These are phyloP conservation scores for Lasioglossum vierecki DNA, from an alignment of 2,888 invertebrate genomes.

Conservation along the genomic window DNA sequence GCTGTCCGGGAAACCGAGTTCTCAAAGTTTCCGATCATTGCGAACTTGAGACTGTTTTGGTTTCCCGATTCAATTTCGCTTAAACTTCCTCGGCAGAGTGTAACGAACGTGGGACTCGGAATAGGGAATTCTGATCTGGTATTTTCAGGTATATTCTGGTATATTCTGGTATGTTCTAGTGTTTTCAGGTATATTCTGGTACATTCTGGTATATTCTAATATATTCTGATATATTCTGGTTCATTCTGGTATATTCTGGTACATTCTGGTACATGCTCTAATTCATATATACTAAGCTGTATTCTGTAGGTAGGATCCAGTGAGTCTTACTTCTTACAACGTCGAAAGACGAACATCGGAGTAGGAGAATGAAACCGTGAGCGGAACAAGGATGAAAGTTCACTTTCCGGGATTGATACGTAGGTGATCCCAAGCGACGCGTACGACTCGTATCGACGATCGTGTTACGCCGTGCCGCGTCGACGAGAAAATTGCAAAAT, in stretches of 20 bases:
- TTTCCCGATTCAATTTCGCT: not conserved
- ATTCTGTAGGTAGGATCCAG: too few species aligned
- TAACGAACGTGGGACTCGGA: not conserved
- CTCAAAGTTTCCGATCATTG: slow-evolving; percentile 5
- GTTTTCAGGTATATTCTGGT: too few species aligned
- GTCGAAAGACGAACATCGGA: not conserved
- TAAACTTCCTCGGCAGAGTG: not conserved
- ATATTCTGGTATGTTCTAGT: too few species aligned
- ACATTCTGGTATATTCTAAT: too few species aligned
- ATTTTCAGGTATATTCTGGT: too few species aligned
- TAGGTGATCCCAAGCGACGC: slow-evolving; percentile 41
- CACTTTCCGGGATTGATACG: not conserved
- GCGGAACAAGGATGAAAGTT: not conserved
- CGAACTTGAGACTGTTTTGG: not conserved
- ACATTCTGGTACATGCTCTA: too few species aligned
- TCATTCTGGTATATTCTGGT: too few species aligned
- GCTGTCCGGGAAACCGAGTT: slow-evolving; percentile 16
- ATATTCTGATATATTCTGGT: too few species aligned
- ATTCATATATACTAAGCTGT: too few species aligned
- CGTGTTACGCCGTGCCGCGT: slow-evolving; percentile 47
- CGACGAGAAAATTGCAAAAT: slow-evolving; percentile 72
- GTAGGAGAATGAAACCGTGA: not conserved
- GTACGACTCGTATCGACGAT: slow-evolving; percentile 42
- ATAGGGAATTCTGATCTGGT: too few species aligned
- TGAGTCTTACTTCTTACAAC: not conserved